Conservation (phyloP, 2,888 invertebrate genomes). For the Lasius fuliginosus region DNA sequence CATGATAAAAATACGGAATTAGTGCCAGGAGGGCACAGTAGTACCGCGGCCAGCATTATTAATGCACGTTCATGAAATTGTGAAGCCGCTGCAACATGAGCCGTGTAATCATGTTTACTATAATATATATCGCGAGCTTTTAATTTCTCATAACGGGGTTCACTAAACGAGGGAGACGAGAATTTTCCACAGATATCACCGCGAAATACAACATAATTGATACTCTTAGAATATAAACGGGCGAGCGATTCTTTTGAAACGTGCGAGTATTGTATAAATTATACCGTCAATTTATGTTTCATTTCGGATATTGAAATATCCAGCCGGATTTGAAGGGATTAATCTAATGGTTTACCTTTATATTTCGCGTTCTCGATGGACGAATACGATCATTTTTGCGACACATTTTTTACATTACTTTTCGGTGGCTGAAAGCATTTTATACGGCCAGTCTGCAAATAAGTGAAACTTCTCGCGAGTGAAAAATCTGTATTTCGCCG, state of each 20-base stretch:
- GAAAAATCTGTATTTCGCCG: slow-evolving; percentile 32
- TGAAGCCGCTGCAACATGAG: slow-evolving; percentile 14
- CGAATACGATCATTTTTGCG: no score
- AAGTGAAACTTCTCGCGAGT: slow-evolving; percentile 7
- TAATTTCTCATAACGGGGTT: neutral
- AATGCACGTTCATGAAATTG: slow-evolving; percentile 46
- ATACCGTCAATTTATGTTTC: neutral
- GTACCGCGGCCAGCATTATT: slow-evolving; percentile 12
- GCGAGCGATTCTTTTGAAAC: no score
- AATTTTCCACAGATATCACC: neutral
- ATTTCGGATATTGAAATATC: slow-evolving; percentile 1
- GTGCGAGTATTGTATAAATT: neutral
- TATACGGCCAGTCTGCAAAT: slow-evolving; percentile 21
- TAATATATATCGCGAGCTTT: slow-evolving; percentile 13
- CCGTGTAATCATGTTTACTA: slow-evolving; percentile 33
- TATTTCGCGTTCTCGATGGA: neutral
- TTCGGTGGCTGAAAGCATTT: slow-evolving; percentile 12
- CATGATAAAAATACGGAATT: slow-evolving; percentile 47
- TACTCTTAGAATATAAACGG: neutral
- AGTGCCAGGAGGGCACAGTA: slow-evolving; percentile 23
- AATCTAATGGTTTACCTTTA: neutral
- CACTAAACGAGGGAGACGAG: neutral
- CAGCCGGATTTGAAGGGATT: neutral
- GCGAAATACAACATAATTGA: slow-evolving; percentile 3
- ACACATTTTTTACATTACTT: slow-evolving; percentile 27